Base-by-base conservation (phyloP, 1,140 invertebrate genomes). In the Oscheius sp. region DNA sequence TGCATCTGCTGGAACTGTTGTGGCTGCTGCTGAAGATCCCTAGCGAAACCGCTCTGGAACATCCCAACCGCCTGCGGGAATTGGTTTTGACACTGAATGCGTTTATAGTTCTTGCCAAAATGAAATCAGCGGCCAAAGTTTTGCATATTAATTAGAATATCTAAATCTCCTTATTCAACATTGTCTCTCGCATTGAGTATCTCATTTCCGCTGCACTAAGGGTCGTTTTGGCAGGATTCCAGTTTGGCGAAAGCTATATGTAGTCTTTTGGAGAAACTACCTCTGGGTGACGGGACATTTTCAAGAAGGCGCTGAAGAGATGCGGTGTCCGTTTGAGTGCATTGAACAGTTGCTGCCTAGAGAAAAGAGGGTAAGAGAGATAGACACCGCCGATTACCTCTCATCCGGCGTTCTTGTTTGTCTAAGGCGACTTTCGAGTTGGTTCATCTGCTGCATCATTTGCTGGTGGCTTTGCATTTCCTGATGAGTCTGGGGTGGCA, bases 271-370 rank as follows among this genome's bases (percentile, higher is more conserved):
- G n/a, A n/a, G n/a, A n/a, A n/a, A n/a, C n/a, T n/a, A n/a, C n/a
- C n/a, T n/a, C n/a, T n/a, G n/a, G n/a, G n/a, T n/a, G n/a, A n/a
- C 67, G 3, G 13, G 26, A 65, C 62, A 79, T 73, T 70, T 81
- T 80, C 18, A 80, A 59, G 55, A 80, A 80, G 34, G 79, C 79
- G 26, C 75, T 72, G 46, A 80, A 79, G 4, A 80, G 52, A 63
- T 81, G 79, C 3, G 79, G 79, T 18, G 79, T 80, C 46, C 77
- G 77, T 35, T 79, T 80, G 67, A 80, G 59, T 18, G 79, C 79
- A 18, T 46, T 31, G 28, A 80, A 70, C 26, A 79, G 23, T 23
- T 7, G 15, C 49, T 55, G 49, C 49, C n/a, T n/a, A n/a, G n/a
- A n/a, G n/a, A n/a, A n/a, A n/a, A n/a, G n/a, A n/a, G n/a, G n/a